Conservation (phyloP, 2,113 vertebrate genomes). For the Gavia stellata region DNA sequence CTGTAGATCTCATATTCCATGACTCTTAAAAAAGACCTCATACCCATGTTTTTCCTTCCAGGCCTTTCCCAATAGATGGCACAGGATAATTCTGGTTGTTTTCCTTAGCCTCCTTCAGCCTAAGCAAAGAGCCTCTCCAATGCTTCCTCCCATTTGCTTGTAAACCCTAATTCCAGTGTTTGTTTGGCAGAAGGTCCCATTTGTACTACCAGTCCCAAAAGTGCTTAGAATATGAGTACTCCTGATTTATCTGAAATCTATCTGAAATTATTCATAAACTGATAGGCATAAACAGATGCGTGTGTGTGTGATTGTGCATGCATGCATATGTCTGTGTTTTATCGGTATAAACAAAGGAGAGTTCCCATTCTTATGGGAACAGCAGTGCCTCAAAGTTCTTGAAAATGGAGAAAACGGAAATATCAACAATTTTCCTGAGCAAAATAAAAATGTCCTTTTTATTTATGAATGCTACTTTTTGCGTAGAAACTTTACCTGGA, state of each 20-base stretch:
- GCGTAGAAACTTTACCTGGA: neutral
- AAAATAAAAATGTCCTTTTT: neutral
- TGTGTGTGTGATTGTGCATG: neutral
- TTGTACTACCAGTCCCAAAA: neutral
- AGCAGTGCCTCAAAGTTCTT: neutral
- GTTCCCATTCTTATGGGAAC: neutral
- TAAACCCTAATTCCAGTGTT: neutral
- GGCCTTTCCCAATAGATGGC: neutral
- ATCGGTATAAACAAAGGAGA: neutral
- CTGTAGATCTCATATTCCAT: neutral
- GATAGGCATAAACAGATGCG: neutral
- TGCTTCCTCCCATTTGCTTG: neutral
- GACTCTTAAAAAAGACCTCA: neutral
- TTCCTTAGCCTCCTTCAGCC: neutral
- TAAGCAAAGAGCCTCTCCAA: neutral
- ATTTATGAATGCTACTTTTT: neutral
- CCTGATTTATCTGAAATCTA: neutral
- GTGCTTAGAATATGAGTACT: neutral
- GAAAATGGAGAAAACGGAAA: neutral
- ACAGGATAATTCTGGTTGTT: neutral
- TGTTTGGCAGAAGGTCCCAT: neutral
- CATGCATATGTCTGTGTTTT: neutral
- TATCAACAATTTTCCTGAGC: neutral
- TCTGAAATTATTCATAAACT: neutral
- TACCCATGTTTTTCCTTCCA: neutral